Evolutionary conservation across 2,113 vertebrate genomes (phyloP), one percentile per base, ranked within the genome.

Genomic region (Oophaga pumilio): DNA sequence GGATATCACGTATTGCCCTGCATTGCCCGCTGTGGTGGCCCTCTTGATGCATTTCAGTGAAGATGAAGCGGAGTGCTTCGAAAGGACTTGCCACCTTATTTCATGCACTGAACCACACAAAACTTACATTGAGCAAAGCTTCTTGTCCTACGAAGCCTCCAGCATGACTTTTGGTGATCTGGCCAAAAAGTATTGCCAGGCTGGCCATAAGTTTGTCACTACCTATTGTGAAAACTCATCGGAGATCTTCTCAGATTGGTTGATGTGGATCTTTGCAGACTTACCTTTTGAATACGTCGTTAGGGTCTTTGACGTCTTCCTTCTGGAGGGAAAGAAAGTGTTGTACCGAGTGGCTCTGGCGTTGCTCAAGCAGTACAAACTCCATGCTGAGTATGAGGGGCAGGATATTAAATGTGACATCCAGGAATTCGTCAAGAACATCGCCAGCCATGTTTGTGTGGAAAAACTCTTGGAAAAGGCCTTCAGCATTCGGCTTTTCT

Each of bases 111-210:
- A 96, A 87, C 93, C 94, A 17, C 95, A 96, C 84, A 94, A 95
- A 89, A 94, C 91, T 59, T 97, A 96, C 91, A 92, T 96, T 2
- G 95, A 97, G 91, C 95, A 95, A 89, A 96, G 95, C 68, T 97
- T 97, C 90, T 92, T 97, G 80, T 95, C 95, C 49, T 95, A 96
- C 89, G 92, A 93, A 13, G 95, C 96, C 2, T 97, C 96, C 69
- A 96, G 95, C 88, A 96, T 97, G 96, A 97, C 97, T 73, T 97
- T 97, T 18, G 95, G 96, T 8, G 96, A 97, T 90, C 92, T 97
- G 52, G 96, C 96, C 68, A 97, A 94, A 91, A 96, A 94, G 88
- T 96, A 96, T 87, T 97, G 96, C 93, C 92, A 94, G 0, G 95
- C 96, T 17, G 96, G 96, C 28, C 96, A 97, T 50, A 96, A 92